Evolutionary conservation across 2,113 vertebrate species (phyloP), one percentile per base, ranked within the genome.

Genomic region (Sciurus niger): DNA sequence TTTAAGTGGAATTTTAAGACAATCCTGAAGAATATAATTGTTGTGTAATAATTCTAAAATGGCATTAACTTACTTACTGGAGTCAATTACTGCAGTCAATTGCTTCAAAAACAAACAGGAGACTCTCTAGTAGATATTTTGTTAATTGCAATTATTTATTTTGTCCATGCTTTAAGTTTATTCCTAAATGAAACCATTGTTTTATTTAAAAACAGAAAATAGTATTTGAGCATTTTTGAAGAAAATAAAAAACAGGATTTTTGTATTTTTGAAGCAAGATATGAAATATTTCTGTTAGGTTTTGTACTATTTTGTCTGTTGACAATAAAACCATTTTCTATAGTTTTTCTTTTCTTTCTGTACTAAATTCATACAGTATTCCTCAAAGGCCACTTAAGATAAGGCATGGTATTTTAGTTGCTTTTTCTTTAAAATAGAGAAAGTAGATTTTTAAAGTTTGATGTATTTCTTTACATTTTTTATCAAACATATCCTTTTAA

Each of bases 181-280:
- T 46, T 82, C 9, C 8, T 83, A 88, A 58, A 46, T 68, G 13
- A 88, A 80, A 76, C 22, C 8, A 82, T 34, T 24, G 43, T 74
- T 63, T 87, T 74, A 78, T 32, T 30, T 85, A 76, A 72, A 95
- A 92, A 25, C 32, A 78, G 8, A 79, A 80, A 79, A 86, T 87
- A 43, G 28, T 1, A 65, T 40, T 22, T 95, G 16, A 13, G 65
- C 9, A 34, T 24, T 73, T 83, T 87, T 87, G 30, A 55, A 55
- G 55, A 17, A 55, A 55, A 55, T 55, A 20, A 5, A 55, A 55
- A 55, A 55, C 6, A 20, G 17, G 18, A 55, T 55, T 55, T 55
- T 18, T 55, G 18, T 55, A 20, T 55, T 55, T 55, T 55, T 55
- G 9, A 51, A 51, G 55, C 4, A 55, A 6, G 5, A 55, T 20